Percentiles rank a stretch among this genome's conserved stretches.
Evolutionary conservation across 2,888 invertebrate genomes (phyloP).

Genomic region (Polymixis flavicincta): DNA sequence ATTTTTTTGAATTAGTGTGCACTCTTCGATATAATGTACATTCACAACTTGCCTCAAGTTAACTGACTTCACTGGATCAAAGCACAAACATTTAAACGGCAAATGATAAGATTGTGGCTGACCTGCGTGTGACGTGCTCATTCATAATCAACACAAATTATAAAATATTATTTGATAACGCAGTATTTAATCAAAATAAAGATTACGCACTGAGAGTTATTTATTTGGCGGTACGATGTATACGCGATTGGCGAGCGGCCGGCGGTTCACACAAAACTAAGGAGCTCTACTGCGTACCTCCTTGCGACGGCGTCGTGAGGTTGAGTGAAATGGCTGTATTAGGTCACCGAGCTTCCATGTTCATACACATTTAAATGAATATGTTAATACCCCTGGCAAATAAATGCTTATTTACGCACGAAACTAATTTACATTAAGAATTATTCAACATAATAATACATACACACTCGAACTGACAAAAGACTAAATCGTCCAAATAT

Average conservation of each 20-base stretch:
- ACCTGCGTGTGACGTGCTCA: conserved; percentile 84
- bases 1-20: conserved; percentile 57
- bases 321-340: conserved; percentile 81
- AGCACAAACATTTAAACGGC: conserved; percentile 89
- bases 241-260: conserved; percentile 70
- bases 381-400: conserved; percentile 84
- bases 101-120: conserved; percentile 87
- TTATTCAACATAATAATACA: conserved; percentile 78
- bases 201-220: conserved; percentile 79
- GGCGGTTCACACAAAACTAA: conserved; percentile 68
- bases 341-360: conserved; percentile 80
- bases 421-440: conserved; percentile 80
- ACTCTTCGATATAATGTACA: conserved; percentile 73
- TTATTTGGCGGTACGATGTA: conserved; percentile 60
- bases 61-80: conserved; percentile 87
- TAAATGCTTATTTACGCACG: conserved; percentile 81
- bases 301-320: conserved; percentile 72
- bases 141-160: conserved; percentile 86
- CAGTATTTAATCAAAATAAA: conserved; percentile 83
- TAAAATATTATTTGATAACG: conserved; percentile 84
- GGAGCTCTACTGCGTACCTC: conserved; percentile 70
- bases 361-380: conserved; percentile 85
- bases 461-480: conserved; percentile 59
- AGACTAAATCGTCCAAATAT: conserved; percentile 54
- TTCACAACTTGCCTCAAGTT: conserved; percentile 82